Evolutionary conservation across 2,888 invertebrate species (phyloP).

Genomic region (Cerastoderma edule): DNA sequence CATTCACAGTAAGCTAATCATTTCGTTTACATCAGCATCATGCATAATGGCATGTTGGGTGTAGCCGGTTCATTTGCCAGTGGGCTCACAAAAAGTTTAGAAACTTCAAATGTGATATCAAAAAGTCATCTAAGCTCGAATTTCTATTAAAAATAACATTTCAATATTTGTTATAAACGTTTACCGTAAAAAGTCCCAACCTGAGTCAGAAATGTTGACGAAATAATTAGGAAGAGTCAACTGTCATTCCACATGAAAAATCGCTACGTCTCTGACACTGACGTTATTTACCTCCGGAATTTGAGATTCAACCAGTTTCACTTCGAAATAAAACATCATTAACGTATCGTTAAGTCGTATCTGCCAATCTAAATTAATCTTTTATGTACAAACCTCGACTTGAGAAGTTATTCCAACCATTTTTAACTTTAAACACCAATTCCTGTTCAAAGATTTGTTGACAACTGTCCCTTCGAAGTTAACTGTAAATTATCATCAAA

Average conservation of each 20-base stretch:
- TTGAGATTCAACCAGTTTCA: constrained; percentile 7
- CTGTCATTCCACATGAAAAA: no score
- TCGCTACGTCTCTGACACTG: constrained; percentile 1
- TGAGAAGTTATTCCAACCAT: not conserved
- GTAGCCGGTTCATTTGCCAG: no score
- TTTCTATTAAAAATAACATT: not conserved
- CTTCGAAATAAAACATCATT: not conserved
- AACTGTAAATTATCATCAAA: not conserved
- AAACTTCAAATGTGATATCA: not conserved
- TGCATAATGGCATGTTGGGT: no score
- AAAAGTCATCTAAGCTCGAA: not conserved
- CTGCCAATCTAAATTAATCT: not conserved
- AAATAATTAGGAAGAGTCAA: no score
- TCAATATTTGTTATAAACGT: not conserved
- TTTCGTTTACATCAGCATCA: no score
- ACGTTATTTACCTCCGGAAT: constrained; percentile 11
- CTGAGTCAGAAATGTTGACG: no score
- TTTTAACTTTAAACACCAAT: not conserved
- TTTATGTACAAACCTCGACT: constrained; percentile 6
- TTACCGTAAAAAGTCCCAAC: not conserved
- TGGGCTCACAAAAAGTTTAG: no score
- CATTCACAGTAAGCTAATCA: no score
- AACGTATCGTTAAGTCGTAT: not conserved
- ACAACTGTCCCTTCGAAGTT: not conserved
- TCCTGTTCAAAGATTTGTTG: no score